Evolutionary conservation across 2,888 invertebrate species (phyloP), one percentile per base, ranked within the genome.

Genomic region (Athalia cordata): DNA sequence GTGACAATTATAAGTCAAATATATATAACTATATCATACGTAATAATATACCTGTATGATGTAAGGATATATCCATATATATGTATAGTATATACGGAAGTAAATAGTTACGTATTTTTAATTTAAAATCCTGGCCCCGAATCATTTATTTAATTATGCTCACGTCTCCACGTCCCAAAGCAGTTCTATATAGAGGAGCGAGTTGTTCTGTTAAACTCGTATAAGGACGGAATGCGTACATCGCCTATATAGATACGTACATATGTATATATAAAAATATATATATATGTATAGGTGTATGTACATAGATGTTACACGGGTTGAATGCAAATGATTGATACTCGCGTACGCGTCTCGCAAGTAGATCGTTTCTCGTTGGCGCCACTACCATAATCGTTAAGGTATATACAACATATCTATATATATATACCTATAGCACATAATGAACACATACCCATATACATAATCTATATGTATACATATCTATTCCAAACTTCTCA

Each of bases 181-280:
- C 29, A 29, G 29, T n/a, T n/a, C 29, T 29, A 2, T 29, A 29
- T 0, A 29, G 29, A 29, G 29, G 29, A 29, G 29, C 29, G 29
- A 29, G 29, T 29, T 29, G 29, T 29, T 62, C 62, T 15, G 66
- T 8, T 45, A 50, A 75, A 50, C 47, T 75, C 75, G 62, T 62
- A 62, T 75, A 75, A 75, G 75, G 75, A 75, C 75, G 64, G 75
- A 75, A 75, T 75, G 75, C 75, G 62, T 75, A 62, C 61, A 49
- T 29, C 29, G 29, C 29, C 29, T 29, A 29, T 29, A 29, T 29
- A 29, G 29, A 29, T 52, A 70, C 55, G 50, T 11, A 8, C 9
- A 8, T 55, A 55, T n/a, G 4, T 55, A 55, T 29, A 29, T 29
- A 29, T 29, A 29, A 29, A 29, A 29, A 29, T 29, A 29, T 29